Evolutionary conservation across 2,888 invertebrate species (phyloP).

Genomic region (Monopis laevigella): DNA sequence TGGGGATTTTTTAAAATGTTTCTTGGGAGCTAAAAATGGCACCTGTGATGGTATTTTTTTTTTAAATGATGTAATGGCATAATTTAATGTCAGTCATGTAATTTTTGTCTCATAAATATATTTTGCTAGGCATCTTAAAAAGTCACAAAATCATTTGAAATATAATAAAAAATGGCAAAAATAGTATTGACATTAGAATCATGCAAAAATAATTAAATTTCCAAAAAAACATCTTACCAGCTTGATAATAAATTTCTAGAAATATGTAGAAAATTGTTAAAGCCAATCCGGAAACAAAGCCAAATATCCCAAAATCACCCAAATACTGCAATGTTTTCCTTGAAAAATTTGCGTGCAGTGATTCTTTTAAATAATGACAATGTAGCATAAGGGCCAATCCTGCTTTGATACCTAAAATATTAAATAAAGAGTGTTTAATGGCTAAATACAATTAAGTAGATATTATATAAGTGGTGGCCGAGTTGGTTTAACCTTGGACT

Average conservation of each 20-base stretch:
- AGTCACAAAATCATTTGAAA: not conserved
- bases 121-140: not conserved
- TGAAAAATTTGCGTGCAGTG: conserved; percentile 59
- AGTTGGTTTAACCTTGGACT: too few relatives aligned
- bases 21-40: too few relatives aligned
- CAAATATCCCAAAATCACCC: conserved; percentile 54
- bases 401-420: conserved; percentile 43
- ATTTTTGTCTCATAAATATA: too few relatives aligned
- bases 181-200: not conserved
- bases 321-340: conserved; percentile 51
- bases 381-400: conserved; percentile 44
- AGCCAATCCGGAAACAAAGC: conserved; percentile 50
- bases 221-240: conserved; percentile 35
- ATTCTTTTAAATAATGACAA: conserved; percentile 48
- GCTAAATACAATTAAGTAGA: too few relatives aligned
- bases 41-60: too few relatives aligned
- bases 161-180: not conserved
- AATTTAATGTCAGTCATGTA: too few relatives aligned
- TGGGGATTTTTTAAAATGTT: too few relatives aligned
- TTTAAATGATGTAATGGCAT: too few relatives aligned
- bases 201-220: conserved; percentile 11
- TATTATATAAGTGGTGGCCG: too few relatives aligned
- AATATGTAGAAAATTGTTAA: conserved; percentile 55
- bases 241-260: conserved; percentile 44
- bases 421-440: too few relatives aligned